A percentile compares a stretch with the other conserved stretches of the same genome.
These are phyloP conservation scores for Pocota personata DNA, from an alignment of 2,888 invertebrate species.

Conservation along the genomic window DNA sequence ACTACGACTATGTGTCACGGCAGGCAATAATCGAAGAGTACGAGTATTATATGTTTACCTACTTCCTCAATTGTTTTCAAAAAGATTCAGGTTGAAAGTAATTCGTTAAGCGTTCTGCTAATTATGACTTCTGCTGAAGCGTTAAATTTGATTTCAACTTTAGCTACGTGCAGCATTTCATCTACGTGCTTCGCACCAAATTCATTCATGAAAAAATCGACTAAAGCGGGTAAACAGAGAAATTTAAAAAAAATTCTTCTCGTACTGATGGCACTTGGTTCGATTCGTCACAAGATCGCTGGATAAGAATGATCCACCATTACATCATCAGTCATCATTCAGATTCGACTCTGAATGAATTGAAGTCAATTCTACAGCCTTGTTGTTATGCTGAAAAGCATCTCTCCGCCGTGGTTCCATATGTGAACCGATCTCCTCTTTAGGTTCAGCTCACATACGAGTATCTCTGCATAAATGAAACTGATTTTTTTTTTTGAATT, in stretches of 20 bases:
- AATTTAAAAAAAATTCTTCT: too few relatives aligned
- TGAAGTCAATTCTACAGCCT: background rate
- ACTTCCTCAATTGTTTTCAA: background rate
- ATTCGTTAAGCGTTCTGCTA: background rate
- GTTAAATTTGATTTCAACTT: background rate
- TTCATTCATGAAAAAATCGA: background rate
- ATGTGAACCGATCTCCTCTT: conserved; percentile 13
- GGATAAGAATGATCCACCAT: background rate
- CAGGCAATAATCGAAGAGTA: too few relatives aligned
- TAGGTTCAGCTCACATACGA: background rate
- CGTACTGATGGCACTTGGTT: too few relatives aligned
- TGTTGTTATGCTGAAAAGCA: background rate
- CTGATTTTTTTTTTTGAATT: conserved; percentile 45
- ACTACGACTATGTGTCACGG: too few relatives aligned
- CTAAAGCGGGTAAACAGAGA: background rate
- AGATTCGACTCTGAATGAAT: background rate
- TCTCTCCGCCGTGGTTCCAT: background rate
- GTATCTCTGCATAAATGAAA: conserved; percentile 48
- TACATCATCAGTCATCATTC: background rate
- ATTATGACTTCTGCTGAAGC: background rate
- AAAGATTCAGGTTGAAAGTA: background rate
- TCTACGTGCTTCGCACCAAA: background rate
- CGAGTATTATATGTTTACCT: too few relatives aligned
- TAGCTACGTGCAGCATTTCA: background rate
- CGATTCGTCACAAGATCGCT: too few relatives aligned